Base-by-base conservation (phyloP, 1,140 invertebrate species). In the Platorchestia sp. region DNA sequence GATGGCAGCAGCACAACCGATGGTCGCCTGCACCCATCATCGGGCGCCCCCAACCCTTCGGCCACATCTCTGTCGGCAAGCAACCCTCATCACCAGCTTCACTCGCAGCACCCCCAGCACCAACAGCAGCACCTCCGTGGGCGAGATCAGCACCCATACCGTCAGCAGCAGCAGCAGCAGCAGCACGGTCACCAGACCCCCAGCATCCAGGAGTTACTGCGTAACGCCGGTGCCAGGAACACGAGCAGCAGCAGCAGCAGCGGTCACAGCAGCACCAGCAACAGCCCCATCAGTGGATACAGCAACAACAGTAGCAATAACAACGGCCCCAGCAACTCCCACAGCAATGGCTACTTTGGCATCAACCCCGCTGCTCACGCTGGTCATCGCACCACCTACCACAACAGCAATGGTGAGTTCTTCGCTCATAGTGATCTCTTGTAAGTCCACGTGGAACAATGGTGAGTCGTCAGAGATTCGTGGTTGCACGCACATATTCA, bases 351-450 rank as follows among this genome's bases (percentile, higher is more conserved):
- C 3, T 86, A 87, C 53, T 86, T 43, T 51, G 51, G 7, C n/a
- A n/a, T 75, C 40, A 95, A 95, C 75, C 95, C 86, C 14, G 96
- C 96, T 43, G 95, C 96, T 27, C 95, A 95, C 75, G 59, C 96
- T 86, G 96, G 96, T 19, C 96, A 96, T 95, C 95, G 96, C 45
- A 96, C 96, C 40, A 96, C 96, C 53, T 96, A 96, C 95, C 91
- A 93, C 45, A 93, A 93, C 45, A 93, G 43, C 40, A 93, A 93
- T 45, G 91, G 91, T 93, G 43, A 93, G 91, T 93, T 6, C 0
- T 90, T 90, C 59, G 36, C 27, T 75, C 36, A 75, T 75, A 75
- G 59, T 10, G n/a, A n/a, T n/a, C n/a, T n/a, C n/a, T n/a, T 75
- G 7, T 36, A 22, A 75, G n/a, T n/a, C 27, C 27, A 3, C 10